A percentile compares a stretch with the other conserved stretches of the same genome.
Evolutionary conservation across 2,888 invertebrate genomes (phyloP).

Genomic region (Serripes groenlandicus): DNA sequence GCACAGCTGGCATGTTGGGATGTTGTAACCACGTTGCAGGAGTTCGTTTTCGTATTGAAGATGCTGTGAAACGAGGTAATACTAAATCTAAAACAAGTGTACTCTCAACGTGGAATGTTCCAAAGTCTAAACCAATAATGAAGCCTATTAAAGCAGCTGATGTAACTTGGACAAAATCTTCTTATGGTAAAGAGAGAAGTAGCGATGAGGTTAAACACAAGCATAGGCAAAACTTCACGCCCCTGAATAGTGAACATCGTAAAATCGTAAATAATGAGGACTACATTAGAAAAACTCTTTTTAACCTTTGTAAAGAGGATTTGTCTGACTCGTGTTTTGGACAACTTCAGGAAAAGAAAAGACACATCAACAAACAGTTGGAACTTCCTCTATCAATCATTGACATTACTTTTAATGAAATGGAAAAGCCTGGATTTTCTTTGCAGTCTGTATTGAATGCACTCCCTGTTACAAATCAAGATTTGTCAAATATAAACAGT

Average conservation of each 20-base stretch:
- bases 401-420: neutral
- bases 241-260: conserved; percentile 10
- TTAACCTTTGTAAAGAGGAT: conserved; percentile 19
- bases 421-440: neutral
- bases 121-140: conserved; percentile 20
- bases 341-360: conserved; percentile 11
- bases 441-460: neutral
- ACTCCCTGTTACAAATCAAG: neutral
- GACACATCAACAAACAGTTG: neutral
- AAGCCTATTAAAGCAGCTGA: conserved; percentile 10
- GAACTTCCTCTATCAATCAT: neutral
- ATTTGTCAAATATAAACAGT: neutral
- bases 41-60: conserved; percentile 36
- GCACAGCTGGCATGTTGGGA: conserved; percentile 56
- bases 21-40: conserved; percentile 51
- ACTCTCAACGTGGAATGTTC: conserved; percentile 35
- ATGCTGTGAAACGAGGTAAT: conserved; percentile 37
- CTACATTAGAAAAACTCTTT: conserved; percentile 6
- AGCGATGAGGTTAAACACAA: neutral
- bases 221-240: conserved; percentile 31
- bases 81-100: conserved; percentile 38
- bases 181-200: conserved; percentile 15
- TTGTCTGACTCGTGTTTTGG: conserved; percentile 21
- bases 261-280: conserved; percentile 3
- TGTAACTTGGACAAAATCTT: conserved; percentile 28